Evolutionary conservation across 2,113 vertebrate species (phyloP).

Genomic region (Ceuthmochares aereus): DNA sequence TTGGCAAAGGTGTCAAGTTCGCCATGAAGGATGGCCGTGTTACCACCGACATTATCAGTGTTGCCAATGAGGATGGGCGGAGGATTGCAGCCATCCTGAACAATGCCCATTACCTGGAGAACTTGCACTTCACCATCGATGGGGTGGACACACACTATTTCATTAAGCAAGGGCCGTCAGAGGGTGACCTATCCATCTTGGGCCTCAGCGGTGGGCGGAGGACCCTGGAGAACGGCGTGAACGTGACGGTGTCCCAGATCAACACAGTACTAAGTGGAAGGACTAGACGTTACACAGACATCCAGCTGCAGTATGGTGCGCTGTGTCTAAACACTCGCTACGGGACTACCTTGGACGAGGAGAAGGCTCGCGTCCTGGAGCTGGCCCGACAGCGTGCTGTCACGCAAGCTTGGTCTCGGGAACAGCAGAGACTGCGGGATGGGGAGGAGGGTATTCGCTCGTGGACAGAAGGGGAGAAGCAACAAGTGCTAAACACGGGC

Average conservation of each 20-base stretch:
- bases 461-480: slow-evolving; percentile 96
- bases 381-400: slow-evolving; percentile 90
- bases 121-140: slow-evolving; percentile 91
- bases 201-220: slow-evolving; percentile 93
- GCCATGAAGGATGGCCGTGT: slow-evolving; percentile 90
- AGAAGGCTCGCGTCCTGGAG: slow-evolving; percentile 91
- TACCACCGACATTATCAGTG: slow-evolving; percentile 92
- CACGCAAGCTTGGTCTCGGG: slow-evolving; percentile 87
- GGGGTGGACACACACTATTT: slow-evolving; percentile 95
- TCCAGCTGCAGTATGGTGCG: slow-evolving; percentile 87
- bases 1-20: slow-evolving; percentile 94
- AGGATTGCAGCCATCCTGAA: slow-evolving; percentile 92
- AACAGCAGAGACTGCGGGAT: slow-evolving; percentile 93
- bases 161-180: slow-evolving; percentile 89
- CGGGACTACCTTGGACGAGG: slow-evolving; percentile 91
- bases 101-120: slow-evolving; percentile 90
- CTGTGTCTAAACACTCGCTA: slow-evolving; percentile 93
- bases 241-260: slow-evolving; percentile 95
- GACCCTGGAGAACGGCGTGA: slow-evolving; percentile 94
- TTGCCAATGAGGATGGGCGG: slow-evolving; percentile 93
- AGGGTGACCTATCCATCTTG: slow-evolving; percentile 89
- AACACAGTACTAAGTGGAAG: slow-evolving; percentile 91
- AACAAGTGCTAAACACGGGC: slow-evolving; percentile 90
- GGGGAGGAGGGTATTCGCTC: slow-evolving; percentile 93
- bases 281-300: slow-evolving; percentile 96